Evolutionary conservation across 2,113 vertebrate species (phyloP), one percentile per base, ranked within the genome.

Genomic region (Pseudopodoces humilis): DNA sequence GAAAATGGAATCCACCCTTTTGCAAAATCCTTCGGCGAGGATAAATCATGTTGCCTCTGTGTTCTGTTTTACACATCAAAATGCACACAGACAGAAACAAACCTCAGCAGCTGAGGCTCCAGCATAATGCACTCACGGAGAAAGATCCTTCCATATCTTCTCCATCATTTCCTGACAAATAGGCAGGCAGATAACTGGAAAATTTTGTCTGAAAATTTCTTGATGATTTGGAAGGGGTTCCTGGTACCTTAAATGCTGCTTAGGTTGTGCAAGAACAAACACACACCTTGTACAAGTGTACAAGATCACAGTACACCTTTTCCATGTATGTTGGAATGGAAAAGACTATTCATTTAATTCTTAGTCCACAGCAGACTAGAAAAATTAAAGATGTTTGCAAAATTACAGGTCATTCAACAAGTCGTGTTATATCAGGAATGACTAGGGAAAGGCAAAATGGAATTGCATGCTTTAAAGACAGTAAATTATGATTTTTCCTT

Each of bases 1-100:
- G 71, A 89, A 91, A 94, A 91, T 7, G 9, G 65, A 91, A 77
- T 76, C 88, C 28, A 41, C 69, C 72, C 49, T 69, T 81, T 37
- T 60, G 67, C 87, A 83, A 91, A 95, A 87, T 39, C 70, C 78
- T 95, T 83, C 82, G 85, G 74, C 18, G 11, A 85, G 56, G 82
- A 88, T 58, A 85, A 89, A 86, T 82, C 69, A 74, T 6, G n/a
- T 25, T 69, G 83, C 70, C 55, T 86, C 62, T 59, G 3, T 49
- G 31, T 31, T 64, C 58, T 53, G 15, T 33, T 93, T 87, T 47
- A 90, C 79, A 58, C 37, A 71, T 69, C 35, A 75, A 88, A 94
- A 95, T 13, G 60, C 28, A 71, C 16, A 37, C 3, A 31, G 39
- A 50, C 46, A 83, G 70, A 90, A 91, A 84, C n/a, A 83, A 70